Conservation (phyloP, 2,888 invertebrate species). For the Furcula furcula region DNA sequence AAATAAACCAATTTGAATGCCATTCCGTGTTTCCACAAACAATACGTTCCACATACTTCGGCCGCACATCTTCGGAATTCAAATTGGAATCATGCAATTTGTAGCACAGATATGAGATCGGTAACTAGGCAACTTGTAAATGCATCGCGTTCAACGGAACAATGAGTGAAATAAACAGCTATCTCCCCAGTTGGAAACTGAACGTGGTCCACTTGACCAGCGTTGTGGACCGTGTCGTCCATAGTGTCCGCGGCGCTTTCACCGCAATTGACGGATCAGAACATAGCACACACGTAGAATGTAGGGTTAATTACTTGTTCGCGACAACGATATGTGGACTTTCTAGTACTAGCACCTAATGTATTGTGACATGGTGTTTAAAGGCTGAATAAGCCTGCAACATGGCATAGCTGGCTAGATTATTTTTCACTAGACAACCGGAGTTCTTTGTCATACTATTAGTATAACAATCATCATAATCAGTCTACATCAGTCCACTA, state of each 20-base stretch:
- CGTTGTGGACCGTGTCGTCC: constrained; percentile 47
- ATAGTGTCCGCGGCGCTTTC: constrained; percentile 46
- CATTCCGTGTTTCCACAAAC: not conserved
- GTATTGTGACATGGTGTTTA: too few relatives aligned
- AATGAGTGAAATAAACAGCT: constrained; percentile 28
- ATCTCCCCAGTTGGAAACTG: constrained; percentile 3
- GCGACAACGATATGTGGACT: constrained; percentile 1
- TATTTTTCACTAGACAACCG: too few relatives aligned
- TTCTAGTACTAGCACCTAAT: not conserved
- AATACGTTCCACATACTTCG: not conserved
- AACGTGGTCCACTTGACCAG: constrained; percentile 58
- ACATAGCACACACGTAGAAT: constrained; percentile 18
- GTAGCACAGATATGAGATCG: constrained; percentile 1
- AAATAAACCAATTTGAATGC: not conserved
- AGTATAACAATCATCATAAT: too few relatives aligned
- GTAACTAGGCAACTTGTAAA: constrained; percentile 21
- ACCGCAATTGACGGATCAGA: constrained; percentile 39
- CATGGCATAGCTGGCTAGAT: too few relatives aligned
- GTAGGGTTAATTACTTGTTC: constrained; percentile 26
- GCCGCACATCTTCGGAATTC: not conserved
- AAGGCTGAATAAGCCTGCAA: too few relatives aligned
- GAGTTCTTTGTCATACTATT: too few relatives aligned
- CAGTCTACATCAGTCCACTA: too few relatives aligned
- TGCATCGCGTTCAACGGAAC: constrained; percentile 25
- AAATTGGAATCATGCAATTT: not conserved